Evolutionary conservation across 2,888 invertebrate species (phyloP).

Genomic region (Philonicus albiceps): DNA sequence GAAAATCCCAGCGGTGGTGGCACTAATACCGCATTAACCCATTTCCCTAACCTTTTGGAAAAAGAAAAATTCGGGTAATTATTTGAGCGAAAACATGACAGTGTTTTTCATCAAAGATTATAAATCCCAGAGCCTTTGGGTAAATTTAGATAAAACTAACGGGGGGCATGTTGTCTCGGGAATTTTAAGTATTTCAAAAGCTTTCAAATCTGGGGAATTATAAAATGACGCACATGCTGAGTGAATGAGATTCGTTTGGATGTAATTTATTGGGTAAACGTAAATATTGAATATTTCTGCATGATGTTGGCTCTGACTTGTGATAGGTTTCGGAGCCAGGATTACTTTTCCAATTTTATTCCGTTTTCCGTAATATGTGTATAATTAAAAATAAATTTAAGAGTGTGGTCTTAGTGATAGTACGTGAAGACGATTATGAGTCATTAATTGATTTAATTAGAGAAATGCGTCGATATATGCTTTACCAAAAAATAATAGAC

Average conservation of each 20-base stretch:
- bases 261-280: neutral
- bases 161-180: neutral
- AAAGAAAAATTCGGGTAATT: neutral
- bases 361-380: neutral
- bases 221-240: neutral
- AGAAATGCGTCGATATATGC: neutral
- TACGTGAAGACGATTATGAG: neutral
- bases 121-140: neutral
- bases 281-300: neutral
- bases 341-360: neutral
- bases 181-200: constrained; percentile 4
- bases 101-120: neutral
- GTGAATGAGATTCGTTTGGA: neutral
- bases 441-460: neutral
- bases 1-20: neutral
- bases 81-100: neutral
- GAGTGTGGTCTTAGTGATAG: neutral
- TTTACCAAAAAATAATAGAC: no score
- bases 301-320: neutral
- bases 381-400: neutral
- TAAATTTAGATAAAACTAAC: neutral
- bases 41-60: neutral
- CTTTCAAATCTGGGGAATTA: neutral
- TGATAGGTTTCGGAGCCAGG: neutral
- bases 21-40: neutral